phyloP scores from a whole-genome alignment of 2,888 invertebrate species.

The Chromoteleia sp. region DNA sequence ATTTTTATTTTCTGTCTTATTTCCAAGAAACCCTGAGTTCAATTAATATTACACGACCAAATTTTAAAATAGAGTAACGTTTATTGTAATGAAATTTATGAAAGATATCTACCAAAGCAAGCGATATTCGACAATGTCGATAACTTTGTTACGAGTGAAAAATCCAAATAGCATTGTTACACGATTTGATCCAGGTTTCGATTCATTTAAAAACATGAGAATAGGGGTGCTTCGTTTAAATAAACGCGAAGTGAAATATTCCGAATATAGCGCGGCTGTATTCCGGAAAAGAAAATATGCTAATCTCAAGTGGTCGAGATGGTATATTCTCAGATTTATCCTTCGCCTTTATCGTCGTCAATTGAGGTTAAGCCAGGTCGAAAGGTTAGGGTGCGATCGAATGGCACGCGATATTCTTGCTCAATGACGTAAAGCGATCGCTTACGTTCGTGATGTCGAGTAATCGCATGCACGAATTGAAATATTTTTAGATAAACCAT shows the following conservation, averaged over 20 bases:
- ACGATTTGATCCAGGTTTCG: slow-evolving; percentile 6
- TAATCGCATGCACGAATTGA: slow-evolving; percentile 71
- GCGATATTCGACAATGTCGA: too few species aligned
- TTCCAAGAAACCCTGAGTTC: too few species aligned
- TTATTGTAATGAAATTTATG: too few species aligned
- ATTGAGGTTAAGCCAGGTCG: slow-evolving; percentile 62
- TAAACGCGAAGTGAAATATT: slow-evolving; percentile 36
- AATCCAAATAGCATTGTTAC: not conserved
- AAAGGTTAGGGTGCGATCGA: slow-evolving; percentile 69
- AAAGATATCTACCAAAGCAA: too few species aligned
- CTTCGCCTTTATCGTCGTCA: slow-evolving; percentile 54
- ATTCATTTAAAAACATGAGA: slow-evolving; percentile 55
- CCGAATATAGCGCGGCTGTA: slow-evolving; percentile 16
- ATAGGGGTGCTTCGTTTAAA: slow-evolving; percentile 20
- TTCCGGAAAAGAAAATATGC: slow-evolving; percentile 48
- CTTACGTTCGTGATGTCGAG: slow-evolving; percentile 65
- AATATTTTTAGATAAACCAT: slow-evolving; percentile 68
- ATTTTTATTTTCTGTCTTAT: too few species aligned
- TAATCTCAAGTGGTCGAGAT: slow-evolving; percentile 49
- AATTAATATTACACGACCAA: too few species aligned
- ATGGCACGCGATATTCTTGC: slow-evolving; percentile 72
- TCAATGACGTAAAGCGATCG: slow-evolving; percentile 73
- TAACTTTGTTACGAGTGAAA: too few species aligned
- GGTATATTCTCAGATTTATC: slow-evolving; percentile 49
- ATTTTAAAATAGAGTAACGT: too few species aligned